phyloP scores from a whole-genome alignment of 2,113 vertebrate genomes.

The Forbesichthys papilliferus region DNA sequence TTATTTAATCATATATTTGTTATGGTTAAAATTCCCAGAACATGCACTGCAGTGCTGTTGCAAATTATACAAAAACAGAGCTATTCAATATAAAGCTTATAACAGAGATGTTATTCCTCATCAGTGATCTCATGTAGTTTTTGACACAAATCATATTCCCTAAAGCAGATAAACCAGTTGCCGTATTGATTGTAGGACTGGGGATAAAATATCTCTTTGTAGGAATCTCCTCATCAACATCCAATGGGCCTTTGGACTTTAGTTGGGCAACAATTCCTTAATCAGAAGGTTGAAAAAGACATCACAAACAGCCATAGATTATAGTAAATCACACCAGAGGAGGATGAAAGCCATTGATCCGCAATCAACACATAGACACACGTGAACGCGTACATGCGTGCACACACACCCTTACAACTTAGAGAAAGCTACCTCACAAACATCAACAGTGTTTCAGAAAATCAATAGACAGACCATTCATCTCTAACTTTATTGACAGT shows the following conservation, averaged over 20 bases:
- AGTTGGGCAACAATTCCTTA: not conserved
- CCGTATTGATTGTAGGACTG: no score
- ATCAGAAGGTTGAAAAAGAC: not conserved
- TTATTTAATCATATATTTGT: no score
- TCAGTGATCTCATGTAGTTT: no score
- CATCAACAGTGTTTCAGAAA: slow-evolving; percentile 23
- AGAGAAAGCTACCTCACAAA: slow-evolving; percentile 33
- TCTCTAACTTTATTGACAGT: slow-evolving; percentile 46
- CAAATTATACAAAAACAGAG: no score
- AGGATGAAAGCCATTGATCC: slow-evolving; percentile 35
- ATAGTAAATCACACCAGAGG: not conserved
- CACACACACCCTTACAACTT: not conserved
- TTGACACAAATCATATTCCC: no score
- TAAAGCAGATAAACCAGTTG: no score
- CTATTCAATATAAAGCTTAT: no score
- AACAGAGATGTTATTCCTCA: no score
- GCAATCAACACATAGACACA: slow-evolving; percentile 14
- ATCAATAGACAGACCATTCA: slow-evolving; percentile 46
- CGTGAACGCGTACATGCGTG: not conserved
- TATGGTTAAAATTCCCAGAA: no score
- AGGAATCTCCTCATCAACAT: not conserved
- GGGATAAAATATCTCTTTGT: no score
- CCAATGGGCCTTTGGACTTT: not conserved
- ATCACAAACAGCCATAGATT: not conserved
- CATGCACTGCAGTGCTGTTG: no score